Evolutionary conservation across 2,888 invertebrate species (phyloP).

Genomic region (Mamestra brassicae): DNA sequence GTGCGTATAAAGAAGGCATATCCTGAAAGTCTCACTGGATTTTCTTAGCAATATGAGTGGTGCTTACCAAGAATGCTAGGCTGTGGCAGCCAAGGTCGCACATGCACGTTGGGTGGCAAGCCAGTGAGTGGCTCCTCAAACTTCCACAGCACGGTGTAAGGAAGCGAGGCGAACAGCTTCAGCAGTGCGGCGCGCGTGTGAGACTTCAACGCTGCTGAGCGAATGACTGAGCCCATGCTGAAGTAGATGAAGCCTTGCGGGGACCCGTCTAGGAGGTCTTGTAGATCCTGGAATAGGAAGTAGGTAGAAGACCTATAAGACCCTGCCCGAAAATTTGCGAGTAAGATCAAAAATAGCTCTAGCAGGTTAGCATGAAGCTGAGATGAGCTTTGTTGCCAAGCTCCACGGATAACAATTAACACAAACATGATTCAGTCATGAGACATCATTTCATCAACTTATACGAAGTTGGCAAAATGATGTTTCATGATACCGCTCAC

Average conservation of each 20-base stretch:
- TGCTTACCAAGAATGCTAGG: slow-evolving; percentile 86
- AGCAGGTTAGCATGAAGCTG: too few species aligned
- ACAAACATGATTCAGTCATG: too few species aligned
- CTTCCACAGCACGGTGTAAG: slow-evolving; percentile 89
- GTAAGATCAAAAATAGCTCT: too few species aligned
- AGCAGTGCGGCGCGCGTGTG: slow-evolving; percentile 69
- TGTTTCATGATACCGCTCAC: too few species aligned
- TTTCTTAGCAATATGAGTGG: too few species aligned
- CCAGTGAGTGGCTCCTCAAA: slow-evolving; percentile 81
- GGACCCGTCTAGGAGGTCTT: slow-evolving; percentile 78
- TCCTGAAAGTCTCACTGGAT: too few species aligned
- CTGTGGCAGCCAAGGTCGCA: slow-evolving; percentile 89
- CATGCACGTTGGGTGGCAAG: slow-evolving; percentile 84
- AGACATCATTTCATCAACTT: too few species aligned
- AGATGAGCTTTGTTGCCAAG: too few species aligned
- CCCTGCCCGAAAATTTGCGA: neutral
- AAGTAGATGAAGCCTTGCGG: slow-evolving; percentile 81
- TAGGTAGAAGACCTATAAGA: neutral
- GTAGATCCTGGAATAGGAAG: slow-evolving; percentile 76
- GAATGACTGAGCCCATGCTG: slow-evolving; percentile 83
- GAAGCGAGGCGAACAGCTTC: slow-evolving; percentile 70
- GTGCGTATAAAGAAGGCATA: too few species aligned
- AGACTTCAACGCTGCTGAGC: slow-evolving; percentile 69
- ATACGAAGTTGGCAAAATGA: too few species aligned
- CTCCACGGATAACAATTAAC: too few species aligned